These are phyloP conservation scores for Amphimallon solstitiale DNA, from an alignment of 2,888 invertebrate genomes.

Conservation along the genomic window DNA sequence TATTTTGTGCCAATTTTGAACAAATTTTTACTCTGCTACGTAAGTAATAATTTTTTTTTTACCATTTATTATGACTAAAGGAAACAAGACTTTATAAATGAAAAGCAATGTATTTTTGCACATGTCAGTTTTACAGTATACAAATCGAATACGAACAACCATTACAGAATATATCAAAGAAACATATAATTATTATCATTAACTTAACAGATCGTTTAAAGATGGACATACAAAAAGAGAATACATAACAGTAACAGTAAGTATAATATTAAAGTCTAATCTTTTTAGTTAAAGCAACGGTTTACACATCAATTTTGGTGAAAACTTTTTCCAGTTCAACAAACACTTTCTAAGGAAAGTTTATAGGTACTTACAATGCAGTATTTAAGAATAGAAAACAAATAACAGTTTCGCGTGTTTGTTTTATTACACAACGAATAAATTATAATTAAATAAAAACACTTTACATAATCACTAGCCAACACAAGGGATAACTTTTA, in stretches of 20 bases:
- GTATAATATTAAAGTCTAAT: slow-evolving; percentile 20
- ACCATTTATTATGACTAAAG: not conserved
- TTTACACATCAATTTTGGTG: slow-evolving; percentile 40
- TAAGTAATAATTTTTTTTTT: too few relatives aligned
- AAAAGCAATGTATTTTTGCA: slow-evolving; percentile 45
- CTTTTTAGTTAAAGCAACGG: slow-evolving; percentile 44
- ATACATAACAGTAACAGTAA: slow-evolving; percentile 45
- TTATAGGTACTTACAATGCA: too few relatives aligned
- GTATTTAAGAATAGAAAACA: too few relatives aligned
- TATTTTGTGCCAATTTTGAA: not conserved
- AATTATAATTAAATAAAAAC: not conserved
- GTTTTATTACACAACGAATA: too few relatives aligned
- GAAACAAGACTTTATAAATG: slow-evolving; percentile 10
- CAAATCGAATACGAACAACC: slow-evolving; percentile 43
- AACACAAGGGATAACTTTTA: too few relatives aligned
- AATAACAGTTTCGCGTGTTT: too few relatives aligned
- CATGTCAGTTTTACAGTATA: slow-evolving; percentile 44
- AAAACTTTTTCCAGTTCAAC: slow-evolving; percentile 31
- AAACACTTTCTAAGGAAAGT: slow-evolving; percentile 41
- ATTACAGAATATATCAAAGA: slow-evolving; percentile 33
- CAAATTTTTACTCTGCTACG: too few relatives aligned
- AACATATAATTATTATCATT: slow-evolving; percentile 31
- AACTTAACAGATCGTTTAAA: slow-evolving; percentile 40
- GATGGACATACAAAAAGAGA: slow-evolving; percentile 43
- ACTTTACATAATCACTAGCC: not conserved